A percentile compares a stretch with the other conserved stretches of the same genome.
Evolutionary conservation across 1,140 invertebrate genomes (phyloP).

Genomic region (Zeugodacus cucurbitae): DNA sequence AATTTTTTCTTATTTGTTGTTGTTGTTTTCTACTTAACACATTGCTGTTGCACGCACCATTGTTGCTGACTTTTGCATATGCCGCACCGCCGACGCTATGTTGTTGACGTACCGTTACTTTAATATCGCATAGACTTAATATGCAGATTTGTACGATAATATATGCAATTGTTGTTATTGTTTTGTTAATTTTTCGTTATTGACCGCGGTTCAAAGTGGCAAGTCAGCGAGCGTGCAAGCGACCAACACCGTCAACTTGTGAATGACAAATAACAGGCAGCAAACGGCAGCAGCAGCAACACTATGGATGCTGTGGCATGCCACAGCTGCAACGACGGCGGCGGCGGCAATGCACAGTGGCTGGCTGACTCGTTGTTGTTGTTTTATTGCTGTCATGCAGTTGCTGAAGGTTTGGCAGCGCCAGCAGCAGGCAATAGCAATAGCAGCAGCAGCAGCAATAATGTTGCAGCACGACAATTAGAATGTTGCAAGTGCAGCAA

Average conservation of each 20-base stretch:
- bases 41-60: neutral
- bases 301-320: conserved; percentile 33
- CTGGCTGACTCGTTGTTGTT: neutral
- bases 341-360: conserved; percentile 38
- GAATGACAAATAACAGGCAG: conserved; percentile 54
- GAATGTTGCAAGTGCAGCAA: neutral
- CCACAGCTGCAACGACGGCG: conserved; percentile 38
- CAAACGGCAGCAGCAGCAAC: conserved; percentile 50
- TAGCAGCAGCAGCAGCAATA: neutral
- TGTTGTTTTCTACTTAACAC: neutral
- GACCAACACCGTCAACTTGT: conserved; percentile 56
- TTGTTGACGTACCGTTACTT: neutral
- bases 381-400: neutral
- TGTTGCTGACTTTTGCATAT: neutral
- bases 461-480: neutral
- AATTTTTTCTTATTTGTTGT: neutral
- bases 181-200: neutral
- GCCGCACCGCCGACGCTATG: neutral
- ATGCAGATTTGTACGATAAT: neutral
- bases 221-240: conserved; percentile 41
- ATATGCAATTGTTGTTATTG: neutral
- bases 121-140: neutral
- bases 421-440: no score
- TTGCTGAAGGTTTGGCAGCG: neutral
- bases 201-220: neutral